These are phyloP conservation scores for Acipenser transmontanus DNA, from an alignment of 2,797 vertebrate species.

Conservation along the genomic window DNA sequence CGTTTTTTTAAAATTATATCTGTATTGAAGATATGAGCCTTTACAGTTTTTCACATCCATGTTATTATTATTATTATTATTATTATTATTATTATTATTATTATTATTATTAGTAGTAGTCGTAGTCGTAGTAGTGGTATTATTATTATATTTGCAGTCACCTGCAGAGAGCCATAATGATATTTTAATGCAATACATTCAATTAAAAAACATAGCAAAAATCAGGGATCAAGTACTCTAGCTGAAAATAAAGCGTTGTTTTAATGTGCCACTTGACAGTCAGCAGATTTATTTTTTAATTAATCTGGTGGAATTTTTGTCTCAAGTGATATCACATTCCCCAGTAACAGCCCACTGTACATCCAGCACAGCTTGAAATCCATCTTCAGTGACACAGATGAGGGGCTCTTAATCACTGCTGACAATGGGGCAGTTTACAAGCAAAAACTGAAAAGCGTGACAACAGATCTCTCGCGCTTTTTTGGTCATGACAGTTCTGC, in stretches of 20 bases:
- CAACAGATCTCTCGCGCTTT: too few relatives aligned
- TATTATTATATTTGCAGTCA: conserved; percentile 9
- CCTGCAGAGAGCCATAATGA: conserved; percentile 26
- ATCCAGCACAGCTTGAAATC: conserved; percentile 13
- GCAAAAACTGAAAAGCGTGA: too few relatives aligned
- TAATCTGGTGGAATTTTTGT: conserved; percentile 59
- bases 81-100: too few relatives aligned
- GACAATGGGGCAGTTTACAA: too few relatives aligned
- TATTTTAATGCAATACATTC: conserved; percentile 24
- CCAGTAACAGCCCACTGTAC: conserved; percentile 23
- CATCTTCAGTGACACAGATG: conserved; percentile 15
- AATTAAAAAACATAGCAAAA: too few relatives aligned
- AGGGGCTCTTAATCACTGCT: background rate
- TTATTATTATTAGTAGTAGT: too few relatives aligned
- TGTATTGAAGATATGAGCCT: too few relatives aligned
- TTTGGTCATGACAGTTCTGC: too few relatives aligned
- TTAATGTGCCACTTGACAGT: conserved; percentile 60
- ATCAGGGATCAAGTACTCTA: conserved; percentile 31
- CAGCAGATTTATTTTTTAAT: conserved; percentile 64
- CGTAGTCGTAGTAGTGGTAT: too few relatives aligned
- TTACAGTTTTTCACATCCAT: too few relatives aligned
- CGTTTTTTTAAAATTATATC: too few relatives aligned
- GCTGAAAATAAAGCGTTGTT: conserved; percentile 51
- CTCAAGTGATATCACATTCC: conserved; percentile 29
- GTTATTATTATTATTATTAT: too few relatives aligned